These are phyloP conservation scores for Porites rus DNA, from an alignment of 92 coral and sea anemone species.

Conservation along the genomic window DNA sequence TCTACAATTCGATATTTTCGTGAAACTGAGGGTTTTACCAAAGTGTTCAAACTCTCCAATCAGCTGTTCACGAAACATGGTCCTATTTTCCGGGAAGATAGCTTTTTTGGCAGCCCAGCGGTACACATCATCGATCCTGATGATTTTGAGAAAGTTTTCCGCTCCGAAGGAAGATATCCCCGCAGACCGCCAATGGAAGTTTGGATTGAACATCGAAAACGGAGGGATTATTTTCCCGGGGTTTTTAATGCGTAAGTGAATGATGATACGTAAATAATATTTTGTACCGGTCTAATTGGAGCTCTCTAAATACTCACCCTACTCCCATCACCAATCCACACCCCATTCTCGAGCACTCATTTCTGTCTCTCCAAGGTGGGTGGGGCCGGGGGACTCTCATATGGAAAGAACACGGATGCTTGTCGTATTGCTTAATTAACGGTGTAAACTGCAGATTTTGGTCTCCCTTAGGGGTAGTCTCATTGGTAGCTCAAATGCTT, in stretches of 20 bases:
- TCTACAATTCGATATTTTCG: not conserved
- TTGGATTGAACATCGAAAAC: slow-evolving; percentile 11
- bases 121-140: slow-evolving; percentile 66
- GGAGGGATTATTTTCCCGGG: not conserved
- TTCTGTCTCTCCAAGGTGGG: not conserved
- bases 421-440: too few relatives aligned
- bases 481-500: too few relatives aligned
- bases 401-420: not conserved
- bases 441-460: too few relatives aligned
- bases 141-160: slow-evolving; percentile 63
- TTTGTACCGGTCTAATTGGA: not conserved
- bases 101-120: slow-evolving; percentile 35
- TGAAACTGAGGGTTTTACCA: slow-evolving; percentile 31
- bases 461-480: too few relatives aligned
- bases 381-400: too few relatives aligned
- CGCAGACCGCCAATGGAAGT: slow-evolving; percentile 41
- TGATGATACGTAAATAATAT: not conserved
- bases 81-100: slow-evolving; percentile 64
- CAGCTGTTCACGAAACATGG: slow-evolving; percentile 59
- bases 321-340: too few relatives aligned
- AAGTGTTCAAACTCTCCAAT: slow-evolving; percentile 27
- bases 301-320: not conserved
- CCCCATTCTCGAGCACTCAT: too few relatives aligned
- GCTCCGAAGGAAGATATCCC: slow-evolving; percentile 71
- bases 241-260: not conserved